These are phyloP conservation scores for Trinorchestia longiramus DNA, from an alignment of 1,140 invertebrate genomes.

Conservation along the genomic window DNA sequence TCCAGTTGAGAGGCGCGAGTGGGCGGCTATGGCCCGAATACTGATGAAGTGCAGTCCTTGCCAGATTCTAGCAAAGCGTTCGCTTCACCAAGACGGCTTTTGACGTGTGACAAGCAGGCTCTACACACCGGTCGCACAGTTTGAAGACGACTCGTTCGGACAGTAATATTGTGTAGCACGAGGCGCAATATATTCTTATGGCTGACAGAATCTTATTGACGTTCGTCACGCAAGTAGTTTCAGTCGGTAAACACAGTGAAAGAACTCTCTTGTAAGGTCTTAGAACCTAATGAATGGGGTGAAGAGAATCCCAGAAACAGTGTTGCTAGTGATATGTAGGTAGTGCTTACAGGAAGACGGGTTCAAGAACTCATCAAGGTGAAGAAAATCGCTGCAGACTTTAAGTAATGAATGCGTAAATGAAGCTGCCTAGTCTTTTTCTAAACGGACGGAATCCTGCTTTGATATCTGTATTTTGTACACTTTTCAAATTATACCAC, in stretches of 20 bases:
- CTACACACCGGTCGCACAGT: background rate
- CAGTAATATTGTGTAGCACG: background rate
- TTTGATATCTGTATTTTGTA: background rate
- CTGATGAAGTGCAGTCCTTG: conserved; percentile 47
- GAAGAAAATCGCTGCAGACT: background rate
- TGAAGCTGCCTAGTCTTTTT: background rate
- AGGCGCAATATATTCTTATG: background rate
- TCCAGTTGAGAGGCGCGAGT: conserved; percentile 47
- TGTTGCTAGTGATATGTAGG: background rate
- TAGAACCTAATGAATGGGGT: background rate
- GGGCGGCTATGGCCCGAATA: conserved; percentile 39
- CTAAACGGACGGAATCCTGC: background rate
- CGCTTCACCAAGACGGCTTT: background rate
- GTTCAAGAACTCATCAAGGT: background rate
- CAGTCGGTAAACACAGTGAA: background rate
- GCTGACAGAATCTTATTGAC: background rate
- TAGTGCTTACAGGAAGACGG: background rate
- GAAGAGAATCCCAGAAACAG: background rate
- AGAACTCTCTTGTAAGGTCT: background rate
- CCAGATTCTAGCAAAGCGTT: background rate
- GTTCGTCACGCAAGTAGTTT: background rate
- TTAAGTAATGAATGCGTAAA: background rate
- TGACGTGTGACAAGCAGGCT: conserved; percentile 4
- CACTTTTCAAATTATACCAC: background rate
- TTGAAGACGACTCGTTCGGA: background rate